Percentiles rank a stretch among this genome's conserved stretches.
Evolutionary conservation across 2,113 vertebrate species (phyloP).

Genomic region (Pagrus major): DNA sequence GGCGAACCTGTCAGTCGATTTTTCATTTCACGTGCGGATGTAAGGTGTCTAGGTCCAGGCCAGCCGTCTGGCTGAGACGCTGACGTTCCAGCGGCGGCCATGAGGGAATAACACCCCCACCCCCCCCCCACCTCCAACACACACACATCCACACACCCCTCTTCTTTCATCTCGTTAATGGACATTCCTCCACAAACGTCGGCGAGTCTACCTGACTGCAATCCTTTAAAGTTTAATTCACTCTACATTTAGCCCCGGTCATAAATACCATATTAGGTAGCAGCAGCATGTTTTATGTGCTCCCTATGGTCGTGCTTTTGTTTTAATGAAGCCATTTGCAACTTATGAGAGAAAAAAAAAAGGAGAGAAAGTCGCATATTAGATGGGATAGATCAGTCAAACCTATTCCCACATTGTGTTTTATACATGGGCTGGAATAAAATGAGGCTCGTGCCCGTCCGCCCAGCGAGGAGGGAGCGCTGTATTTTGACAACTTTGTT

Average conservation of each 20-base stretch:
- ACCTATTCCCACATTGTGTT: conserved; percentile 94
- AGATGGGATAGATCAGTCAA: conserved; percentile 95
- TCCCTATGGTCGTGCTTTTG: conserved; percentile 97
- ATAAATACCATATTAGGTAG: conserved; percentile 99
- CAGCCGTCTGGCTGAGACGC: conserved; percentile 73
- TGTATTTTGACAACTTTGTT: conserved; percentile 47
- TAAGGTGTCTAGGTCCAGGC: conserved; percentile 82
- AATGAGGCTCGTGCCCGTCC: conserved; percentile 86
- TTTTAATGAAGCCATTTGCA: conserved; percentile 99
- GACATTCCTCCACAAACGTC: conserved; percentile 90
- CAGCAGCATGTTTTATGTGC: conserved; percentile 91
- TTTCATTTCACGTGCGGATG: conserved; percentile 81
- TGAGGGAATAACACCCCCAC: conserved; percentile 82
- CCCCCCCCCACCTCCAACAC: background rate
- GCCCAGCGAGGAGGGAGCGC: conserved; percentile 56
- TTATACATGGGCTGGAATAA: conserved; percentile 92
- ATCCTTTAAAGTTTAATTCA: conserved; percentile 99
- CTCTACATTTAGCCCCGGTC: conserved; percentile 97
- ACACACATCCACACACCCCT: conserved; percentile 57
- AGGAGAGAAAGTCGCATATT: conserved; percentile 88
- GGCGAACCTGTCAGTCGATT: conserved; percentile 67
- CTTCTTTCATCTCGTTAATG: conserved; percentile 97
- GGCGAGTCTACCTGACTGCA: conserved; percentile 96
- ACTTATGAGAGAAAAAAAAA: conserved; percentile 89
- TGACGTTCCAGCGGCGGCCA: conserved; percentile 77